Percentiles rank a stretch among this genome's conserved stretches.
phyloP scores from a whole-genome alignment of 1,140 invertebrate genomes.

The Polypedilum pembai region DNA sequence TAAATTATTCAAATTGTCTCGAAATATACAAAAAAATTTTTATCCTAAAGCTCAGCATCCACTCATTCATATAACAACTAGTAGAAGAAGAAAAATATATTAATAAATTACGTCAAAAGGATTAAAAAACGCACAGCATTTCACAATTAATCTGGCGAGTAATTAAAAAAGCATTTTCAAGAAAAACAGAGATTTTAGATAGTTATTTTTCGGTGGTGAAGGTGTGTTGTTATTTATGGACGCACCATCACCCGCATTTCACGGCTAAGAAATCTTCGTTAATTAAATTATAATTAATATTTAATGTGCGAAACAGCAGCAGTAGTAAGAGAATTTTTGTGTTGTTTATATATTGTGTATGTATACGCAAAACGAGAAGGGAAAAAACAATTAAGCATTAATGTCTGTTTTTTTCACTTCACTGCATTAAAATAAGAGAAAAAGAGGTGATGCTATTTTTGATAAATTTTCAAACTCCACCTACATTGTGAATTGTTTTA shows the following conservation, averaged over 20 bases:
- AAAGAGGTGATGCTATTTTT: too few species aligned
- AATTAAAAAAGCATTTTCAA: not conserved
- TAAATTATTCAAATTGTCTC: not conserved
- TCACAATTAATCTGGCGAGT: constrained; percentile 1
- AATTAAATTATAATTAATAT: constrained; percentile 20
- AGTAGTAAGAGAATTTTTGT: not conserved
- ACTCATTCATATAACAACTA: too few species aligned
- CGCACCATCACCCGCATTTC: not conserved
- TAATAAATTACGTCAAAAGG: constrained; percentile 7
- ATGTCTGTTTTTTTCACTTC: too few species aligned
- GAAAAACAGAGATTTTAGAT: not conserved
- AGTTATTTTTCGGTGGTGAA: not conserved
- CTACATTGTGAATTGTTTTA: too few species aligned
- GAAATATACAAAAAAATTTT: not conserved
- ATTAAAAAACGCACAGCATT: not conserved
- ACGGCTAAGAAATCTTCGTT: not conserved
- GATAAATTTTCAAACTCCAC: too few species aligned
- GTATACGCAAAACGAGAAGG: not conserved
- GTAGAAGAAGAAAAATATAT: not conserved
- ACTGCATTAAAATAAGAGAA: too few species aligned
- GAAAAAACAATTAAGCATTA: too few species aligned
- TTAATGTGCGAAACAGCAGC: not conserved
- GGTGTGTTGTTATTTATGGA: not conserved
- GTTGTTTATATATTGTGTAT: not conserved
- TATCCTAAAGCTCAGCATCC: not conserved